A percentile compares a stretch with the other conserved stretches of the same genome.
These are phyloP conservation scores for Pristionchus exspectatus DNA, from an alignment of 2,888 invertebrate species.

Conservation along the genomic window DNA sequence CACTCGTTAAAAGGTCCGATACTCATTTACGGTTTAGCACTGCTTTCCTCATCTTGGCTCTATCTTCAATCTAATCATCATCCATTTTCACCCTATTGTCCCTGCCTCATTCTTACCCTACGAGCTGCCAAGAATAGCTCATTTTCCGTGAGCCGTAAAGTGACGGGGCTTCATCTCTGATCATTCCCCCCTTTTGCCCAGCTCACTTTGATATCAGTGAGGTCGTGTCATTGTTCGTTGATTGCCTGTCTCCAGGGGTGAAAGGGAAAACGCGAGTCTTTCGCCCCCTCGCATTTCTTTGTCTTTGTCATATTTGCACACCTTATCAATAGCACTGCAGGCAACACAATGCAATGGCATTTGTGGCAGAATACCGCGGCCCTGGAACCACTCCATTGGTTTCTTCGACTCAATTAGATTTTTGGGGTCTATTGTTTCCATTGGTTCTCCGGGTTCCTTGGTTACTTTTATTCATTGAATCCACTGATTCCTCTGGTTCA, in stretches of 20 bases:
- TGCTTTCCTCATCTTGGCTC: not conserved
- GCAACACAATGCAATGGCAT: slow-evolving; percentile 1
- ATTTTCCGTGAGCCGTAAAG: not conserved
- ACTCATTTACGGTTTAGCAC: not conserved
- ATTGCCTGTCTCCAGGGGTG: not conserved
- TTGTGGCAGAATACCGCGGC: not conserved
- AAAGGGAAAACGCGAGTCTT: slow-evolving; percentile 10
- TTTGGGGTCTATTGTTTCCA: no score
- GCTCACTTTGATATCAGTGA: not conserved
- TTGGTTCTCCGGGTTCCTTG: no score
- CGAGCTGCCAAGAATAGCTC: not conserved
- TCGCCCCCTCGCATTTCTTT: not conserved
- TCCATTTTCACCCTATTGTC: no score
- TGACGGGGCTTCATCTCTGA: not conserved
- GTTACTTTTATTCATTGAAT: no score
- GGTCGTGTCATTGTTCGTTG: slow-evolving; percentile 13
- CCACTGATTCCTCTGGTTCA: no score
- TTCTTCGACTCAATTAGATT: no score
- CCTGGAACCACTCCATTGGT: not conserved
- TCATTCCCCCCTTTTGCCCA: not conserved
- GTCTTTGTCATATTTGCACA: not conserved
- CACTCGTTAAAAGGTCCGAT: not conserved
- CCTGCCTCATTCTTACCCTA: no score
- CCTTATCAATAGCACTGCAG: slow-evolving; percentile 2
- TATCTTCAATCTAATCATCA: not conserved